Evolutionary conservation across 2,888 invertebrate species (phyloP).

Genomic region (Iphiclides podalirius): DNA sequence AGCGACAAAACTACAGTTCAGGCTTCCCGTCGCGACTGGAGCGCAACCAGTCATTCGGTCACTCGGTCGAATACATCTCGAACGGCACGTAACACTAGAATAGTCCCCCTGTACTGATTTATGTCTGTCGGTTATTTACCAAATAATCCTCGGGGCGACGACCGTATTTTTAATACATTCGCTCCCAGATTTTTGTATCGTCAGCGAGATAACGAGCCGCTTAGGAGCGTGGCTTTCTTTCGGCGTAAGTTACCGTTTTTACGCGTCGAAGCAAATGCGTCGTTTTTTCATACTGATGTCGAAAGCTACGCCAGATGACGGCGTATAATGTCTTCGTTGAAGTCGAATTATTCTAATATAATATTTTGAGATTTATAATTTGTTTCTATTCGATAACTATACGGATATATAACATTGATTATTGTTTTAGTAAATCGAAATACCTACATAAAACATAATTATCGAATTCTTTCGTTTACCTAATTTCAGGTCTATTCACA

Average conservation of each 20-base stretch:
- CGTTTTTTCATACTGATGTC: conserved; percentile 38
- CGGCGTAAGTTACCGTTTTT: conserved; percentile 50
- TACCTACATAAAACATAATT: no score
- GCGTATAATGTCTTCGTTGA: not conserved
- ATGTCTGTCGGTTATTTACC: conserved; percentile 61
- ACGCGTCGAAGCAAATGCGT: conserved; percentile 33
- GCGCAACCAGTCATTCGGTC: conserved; percentile 43
- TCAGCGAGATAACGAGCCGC: conserved; percentile 59
- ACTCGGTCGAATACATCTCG: conserved; percentile 41
- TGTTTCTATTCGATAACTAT: no score
- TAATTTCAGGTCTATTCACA: no score
- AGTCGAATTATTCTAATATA: conserved; percentile 1
- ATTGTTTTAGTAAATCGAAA: no score
- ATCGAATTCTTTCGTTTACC: no score
- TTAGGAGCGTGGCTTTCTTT: conserved; percentile 42
- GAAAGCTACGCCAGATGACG: conserved; percentile 16
- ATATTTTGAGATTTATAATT: no score
- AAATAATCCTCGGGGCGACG: conserved; percentile 47
- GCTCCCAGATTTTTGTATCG: conserved; percentile 53
- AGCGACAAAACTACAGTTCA: conserved; percentile 52
- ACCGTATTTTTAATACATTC: conserved; percentile 51
- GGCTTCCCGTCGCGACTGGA: conserved; percentile 48
- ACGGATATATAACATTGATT: no score
- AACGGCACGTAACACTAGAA: conserved; percentile 30
- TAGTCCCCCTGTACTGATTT: conserved; percentile 47